Evolutionary conservation across 2,113 vertebrate genomes (phyloP).

Genomic region (Dicerorhinus sumatrensis): DNA sequence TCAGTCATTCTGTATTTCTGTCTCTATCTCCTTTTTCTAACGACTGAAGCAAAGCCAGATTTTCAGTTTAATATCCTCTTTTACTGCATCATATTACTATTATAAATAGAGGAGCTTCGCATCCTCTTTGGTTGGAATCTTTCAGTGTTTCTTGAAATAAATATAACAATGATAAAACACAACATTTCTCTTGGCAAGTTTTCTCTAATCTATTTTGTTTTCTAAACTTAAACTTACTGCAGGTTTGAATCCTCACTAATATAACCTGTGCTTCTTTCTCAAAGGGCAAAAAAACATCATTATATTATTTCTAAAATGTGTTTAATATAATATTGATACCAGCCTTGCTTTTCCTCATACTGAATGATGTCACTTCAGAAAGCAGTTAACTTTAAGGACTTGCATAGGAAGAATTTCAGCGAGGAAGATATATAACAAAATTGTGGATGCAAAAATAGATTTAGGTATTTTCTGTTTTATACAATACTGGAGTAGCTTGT

Average conservation of each 20-base stretch:
- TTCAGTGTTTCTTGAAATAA: not conserved
- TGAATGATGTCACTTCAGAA: not conserved
- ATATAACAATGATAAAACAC: not conserved
- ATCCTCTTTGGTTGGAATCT: not conserved
- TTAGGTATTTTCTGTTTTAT: not conserved
- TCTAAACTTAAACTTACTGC: not conserved
- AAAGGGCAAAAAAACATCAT: not conserved
- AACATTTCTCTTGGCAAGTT: not conserved
- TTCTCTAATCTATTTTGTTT: not conserved
- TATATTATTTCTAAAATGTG: not conserved
- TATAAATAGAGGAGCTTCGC: not conserved
- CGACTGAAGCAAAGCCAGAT: not conserved
- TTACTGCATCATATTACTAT: not conserved
- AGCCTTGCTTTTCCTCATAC: not conserved
- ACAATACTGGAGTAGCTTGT: not conserved
- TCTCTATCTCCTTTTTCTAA: not conserved
- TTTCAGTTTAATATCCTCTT: not conserved
- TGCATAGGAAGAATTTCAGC: not conserved
- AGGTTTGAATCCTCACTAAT: not conserved
- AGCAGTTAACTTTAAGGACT: not conserved
- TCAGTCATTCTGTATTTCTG: not conserved
- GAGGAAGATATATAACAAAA: not conserved
- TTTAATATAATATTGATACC: not conserved
- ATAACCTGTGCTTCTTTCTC: not conserved
- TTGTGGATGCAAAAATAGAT: not conserved